These are phyloP conservation scores for Diabrotica balteata DNA, from an alignment of 2,888 invertebrate genomes.

Conservation along the genomic window DNA sequence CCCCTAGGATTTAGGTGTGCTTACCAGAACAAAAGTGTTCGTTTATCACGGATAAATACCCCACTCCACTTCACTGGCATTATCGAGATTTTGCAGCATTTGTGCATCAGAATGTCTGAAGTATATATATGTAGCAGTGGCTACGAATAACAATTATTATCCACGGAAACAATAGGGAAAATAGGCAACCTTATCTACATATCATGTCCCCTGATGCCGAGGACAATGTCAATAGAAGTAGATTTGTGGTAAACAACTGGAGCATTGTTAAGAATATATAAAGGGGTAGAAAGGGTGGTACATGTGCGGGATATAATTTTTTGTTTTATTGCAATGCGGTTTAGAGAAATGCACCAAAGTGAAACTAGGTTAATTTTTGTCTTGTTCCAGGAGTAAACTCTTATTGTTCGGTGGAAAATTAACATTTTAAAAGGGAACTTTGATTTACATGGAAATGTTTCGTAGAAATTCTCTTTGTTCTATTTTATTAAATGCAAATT, in stretches of 20 bases:
- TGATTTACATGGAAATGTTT: no score
- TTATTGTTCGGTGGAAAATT: no score
- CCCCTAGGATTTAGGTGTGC: no score
- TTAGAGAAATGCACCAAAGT: no score
- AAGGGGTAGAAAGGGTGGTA: background rate
- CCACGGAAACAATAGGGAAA: background rate
- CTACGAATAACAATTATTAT: slow-evolving; percentile 2
- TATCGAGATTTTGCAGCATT: background rate
- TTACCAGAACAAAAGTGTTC: no score
- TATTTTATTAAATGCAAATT: no score
- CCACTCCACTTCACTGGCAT: background rate
- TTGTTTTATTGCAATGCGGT: no score
- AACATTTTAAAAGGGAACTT: no score
- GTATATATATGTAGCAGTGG: background rate
- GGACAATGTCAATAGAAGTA: slow-evolving; percentile 7
- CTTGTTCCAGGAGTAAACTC: no score
- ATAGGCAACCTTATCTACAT: slow-evolving; percentile 2
- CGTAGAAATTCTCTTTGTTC: no score
- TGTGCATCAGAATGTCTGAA: slow-evolving; percentile 1
- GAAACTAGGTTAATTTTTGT: no score
- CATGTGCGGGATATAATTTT: no score
- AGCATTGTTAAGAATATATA: slow-evolving; percentile 6
- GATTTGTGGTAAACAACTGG: slow-evolving; percentile 6
- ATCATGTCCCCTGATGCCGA: slow-evolving; percentile 2
- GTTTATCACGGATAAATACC: background rate